Percentiles rank a stretch among this genome's conserved stretches.
Conservation (phyloP, 2,113 vertebrate genomes). For the Opisthocomus hoazin region DNA sequence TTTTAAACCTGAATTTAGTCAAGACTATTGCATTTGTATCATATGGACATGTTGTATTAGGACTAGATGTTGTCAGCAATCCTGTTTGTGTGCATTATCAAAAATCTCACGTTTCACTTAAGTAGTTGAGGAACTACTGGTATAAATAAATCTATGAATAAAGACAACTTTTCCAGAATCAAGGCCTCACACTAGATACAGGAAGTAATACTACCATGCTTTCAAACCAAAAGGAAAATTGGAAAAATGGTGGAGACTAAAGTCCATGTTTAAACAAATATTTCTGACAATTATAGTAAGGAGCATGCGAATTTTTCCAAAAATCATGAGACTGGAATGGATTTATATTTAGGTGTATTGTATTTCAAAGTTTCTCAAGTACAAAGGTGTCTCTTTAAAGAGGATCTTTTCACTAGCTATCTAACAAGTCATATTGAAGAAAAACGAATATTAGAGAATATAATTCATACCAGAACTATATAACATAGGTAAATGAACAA, state of each 20-base stretch:
- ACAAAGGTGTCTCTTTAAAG: conserved; percentile 13
- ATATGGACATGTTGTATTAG: fast-evolving
- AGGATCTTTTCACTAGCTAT: conserved; percentile 21
- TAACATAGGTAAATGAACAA: conserved; percentile 77
- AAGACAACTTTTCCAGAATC: background rate
- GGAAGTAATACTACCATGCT: background rate
- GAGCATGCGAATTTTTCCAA: background rate
- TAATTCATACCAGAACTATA: conserved; percentile 70
- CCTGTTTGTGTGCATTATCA: background rate
- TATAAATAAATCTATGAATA: background rate
- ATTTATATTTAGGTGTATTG: background rate
- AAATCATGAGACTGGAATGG: background rate
- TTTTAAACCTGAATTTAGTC: background rate
- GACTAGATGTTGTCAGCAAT: background rate
- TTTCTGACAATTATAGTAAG: background rate
- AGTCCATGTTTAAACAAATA: conserved; percentile 10
- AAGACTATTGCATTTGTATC: background rate
- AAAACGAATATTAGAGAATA: conserved; percentile 38
- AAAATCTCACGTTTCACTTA: background rate
- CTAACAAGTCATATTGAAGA: conserved; percentile 33
- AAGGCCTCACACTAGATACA: background rate
- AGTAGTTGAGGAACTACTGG: background rate
- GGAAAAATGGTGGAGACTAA: background rate
- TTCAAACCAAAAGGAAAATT: background rate
- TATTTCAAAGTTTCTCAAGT: conserved; percentile 8